Percentiles rank a stretch among this genome's conserved stretches.
phyloP scores from a whole-genome alignment of 2,113 vertebrate genomes.

The Tachycineta bicolor region DNA sequence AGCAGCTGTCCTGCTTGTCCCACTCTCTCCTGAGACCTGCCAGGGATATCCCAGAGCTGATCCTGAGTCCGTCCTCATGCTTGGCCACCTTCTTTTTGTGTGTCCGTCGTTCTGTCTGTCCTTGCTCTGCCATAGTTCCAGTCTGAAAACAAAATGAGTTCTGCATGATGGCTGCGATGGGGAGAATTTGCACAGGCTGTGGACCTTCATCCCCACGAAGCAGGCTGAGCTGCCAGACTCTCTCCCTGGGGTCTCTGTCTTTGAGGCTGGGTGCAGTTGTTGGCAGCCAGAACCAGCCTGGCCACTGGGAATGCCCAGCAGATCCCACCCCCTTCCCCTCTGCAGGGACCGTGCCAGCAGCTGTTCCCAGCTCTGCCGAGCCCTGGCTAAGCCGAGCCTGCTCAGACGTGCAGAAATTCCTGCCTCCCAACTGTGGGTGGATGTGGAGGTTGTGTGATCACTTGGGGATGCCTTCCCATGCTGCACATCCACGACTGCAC shows the following conservation, averaged over 20 bases:
- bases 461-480: background rate
- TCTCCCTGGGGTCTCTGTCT: background rate
- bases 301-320: background rate
- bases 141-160: background rate
- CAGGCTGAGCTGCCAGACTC: background rate
- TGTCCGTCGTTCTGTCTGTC: background rate
- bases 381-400: background rate
- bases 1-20: background rate
- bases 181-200: rapidly evolving
- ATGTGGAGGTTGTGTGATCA: background rate
- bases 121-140: background rate
- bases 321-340: background rate
- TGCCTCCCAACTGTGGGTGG: background rate
- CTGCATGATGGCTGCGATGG: rapidly evolving
- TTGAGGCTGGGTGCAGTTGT: background rate
- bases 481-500: background rate
- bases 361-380: background rate
- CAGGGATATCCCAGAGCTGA: background rate
- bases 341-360: background rate
- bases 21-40: background rate
- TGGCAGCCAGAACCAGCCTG: background rate
- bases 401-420: slow-evolving; percentile 36
- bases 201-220: rapidly evolving
- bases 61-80: background rate
- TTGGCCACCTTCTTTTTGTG: rapidly evolving